Evolutionary conservation across 2,888 invertebrate species (phyloP).

Genomic region (Caenorhabditis macrosperma): DNA sequence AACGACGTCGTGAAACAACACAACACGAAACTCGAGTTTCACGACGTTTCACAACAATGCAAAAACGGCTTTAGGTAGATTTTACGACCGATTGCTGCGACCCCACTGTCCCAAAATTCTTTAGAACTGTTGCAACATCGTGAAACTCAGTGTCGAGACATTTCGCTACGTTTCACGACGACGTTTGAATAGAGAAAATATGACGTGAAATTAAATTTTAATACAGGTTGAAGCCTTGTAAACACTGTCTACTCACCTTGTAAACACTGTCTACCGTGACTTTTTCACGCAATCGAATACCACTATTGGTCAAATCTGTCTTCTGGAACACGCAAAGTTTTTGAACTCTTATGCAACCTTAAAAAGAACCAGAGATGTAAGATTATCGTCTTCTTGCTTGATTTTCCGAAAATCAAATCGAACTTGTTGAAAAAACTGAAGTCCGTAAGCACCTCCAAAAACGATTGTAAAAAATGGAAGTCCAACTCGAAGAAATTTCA

Average conservation of each 20-base stretch:
- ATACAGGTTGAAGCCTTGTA: no score
- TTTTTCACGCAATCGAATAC: slow-evolving; percentile 69
- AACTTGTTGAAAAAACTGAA: slow-evolving; percentile 78
- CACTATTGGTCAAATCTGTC: slow-evolving; percentile 66
- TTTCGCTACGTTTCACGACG: no score
- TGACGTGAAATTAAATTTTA: no score
- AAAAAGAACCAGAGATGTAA: slow-evolving; percentile 66
- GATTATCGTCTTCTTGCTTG: slow-evolving; percentile 69
- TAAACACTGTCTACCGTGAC: slow-evolving; percentile 74
- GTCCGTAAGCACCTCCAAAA: slow-evolving; percentile 74
- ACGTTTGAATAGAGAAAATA: no score
- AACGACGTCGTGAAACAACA: no score
- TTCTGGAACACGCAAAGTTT: slow-evolving; percentile 51
- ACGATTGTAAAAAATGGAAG: slow-evolving; percentile 76
- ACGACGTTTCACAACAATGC: no score
- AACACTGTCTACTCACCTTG: slow-evolving; percentile 56
- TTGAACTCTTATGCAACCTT: neutral
- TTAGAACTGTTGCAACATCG: no score
- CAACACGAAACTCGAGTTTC: no score
- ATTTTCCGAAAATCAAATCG: slow-evolving; percentile 75
- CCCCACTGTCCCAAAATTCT: no score
- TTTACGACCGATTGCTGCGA: no score
- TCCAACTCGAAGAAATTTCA: slow-evolving; percentile 71
- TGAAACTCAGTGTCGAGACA: no score
- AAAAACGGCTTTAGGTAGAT: no score